Evolutionary conservation across 2,113 vertebrate genomes (phyloP).

Genomic region (Calyptomena viridis): DNA sequence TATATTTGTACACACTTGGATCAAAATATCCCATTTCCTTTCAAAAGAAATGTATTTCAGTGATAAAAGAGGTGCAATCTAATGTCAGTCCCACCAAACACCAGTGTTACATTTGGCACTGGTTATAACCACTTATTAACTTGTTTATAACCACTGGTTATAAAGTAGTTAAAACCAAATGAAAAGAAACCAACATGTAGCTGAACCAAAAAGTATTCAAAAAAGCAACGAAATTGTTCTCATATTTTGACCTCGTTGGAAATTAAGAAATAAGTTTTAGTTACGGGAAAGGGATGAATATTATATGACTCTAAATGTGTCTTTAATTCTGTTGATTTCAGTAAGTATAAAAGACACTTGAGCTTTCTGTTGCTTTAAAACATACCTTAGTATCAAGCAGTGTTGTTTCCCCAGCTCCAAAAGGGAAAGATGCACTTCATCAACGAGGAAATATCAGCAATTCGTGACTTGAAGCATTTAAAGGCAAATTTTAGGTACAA

Average conservation of each 20-base stretch:
- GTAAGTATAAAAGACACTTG: background rate
- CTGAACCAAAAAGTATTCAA: background rate
- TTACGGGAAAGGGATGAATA: background rate
- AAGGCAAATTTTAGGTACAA: background rate
- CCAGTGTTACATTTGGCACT: background rate
- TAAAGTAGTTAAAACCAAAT: background rate
- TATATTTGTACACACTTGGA: background rate
- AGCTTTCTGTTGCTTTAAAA: background rate
- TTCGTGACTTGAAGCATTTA: background rate
- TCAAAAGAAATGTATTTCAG: background rate
- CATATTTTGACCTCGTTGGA: background rate
- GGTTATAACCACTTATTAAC: too few relatives aligned
- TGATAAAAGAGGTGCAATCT: background rate
- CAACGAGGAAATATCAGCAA: background rate
- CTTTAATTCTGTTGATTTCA: background rate
- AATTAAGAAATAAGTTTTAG: background rate
- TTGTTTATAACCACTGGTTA: background rate
- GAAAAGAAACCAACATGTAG: background rate
- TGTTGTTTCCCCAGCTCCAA: background rate
- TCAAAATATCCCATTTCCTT: background rate
- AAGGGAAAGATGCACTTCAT: background rate
- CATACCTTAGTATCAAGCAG: background rate
- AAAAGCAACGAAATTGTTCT: background rate
- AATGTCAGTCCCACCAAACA: background rate
- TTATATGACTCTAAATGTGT: background rate